These are phyloP conservation scores for Acropora tenuis DNA, from an alignment of 64 coral and sea anemone species.

Conservation along the genomic window DNA sequence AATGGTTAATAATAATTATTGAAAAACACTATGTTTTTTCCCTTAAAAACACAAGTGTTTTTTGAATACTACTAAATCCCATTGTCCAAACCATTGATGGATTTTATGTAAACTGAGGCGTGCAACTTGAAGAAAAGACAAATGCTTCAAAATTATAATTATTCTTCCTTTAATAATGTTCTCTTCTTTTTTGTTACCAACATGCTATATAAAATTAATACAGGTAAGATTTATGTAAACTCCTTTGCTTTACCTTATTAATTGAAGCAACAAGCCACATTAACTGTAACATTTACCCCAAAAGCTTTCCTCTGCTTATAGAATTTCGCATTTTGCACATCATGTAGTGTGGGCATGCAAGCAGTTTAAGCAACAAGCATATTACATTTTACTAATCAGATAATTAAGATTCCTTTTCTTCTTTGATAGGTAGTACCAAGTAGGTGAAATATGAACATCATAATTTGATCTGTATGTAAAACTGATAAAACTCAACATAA, in stretches of 20 bases:
- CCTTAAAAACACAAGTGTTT: conserved; percentile 22
- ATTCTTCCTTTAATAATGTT: conserved; percentile 27
- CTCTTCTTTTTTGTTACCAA: conserved; percentile 28
- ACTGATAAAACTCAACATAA: conserved; percentile 27
- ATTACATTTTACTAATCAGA: conserved; percentile 27
- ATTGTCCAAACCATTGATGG: conserved; percentile 28
- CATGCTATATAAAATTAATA: conserved; percentile 31
- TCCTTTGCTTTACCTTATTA: conserved; percentile 32
- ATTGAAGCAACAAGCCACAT: conserved; percentile 31
- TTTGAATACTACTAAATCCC: conserved; percentile 19
- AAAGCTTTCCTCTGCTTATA: conserved; percentile 29
- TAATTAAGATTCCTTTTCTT: conserved; percentile 9
- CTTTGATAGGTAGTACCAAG: conserved; percentile 16
- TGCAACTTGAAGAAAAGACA: conserved; percentile 25
- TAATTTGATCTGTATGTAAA: conserved; percentile 22
- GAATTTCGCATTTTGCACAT: conserved; percentile 15
- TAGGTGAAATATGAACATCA: conserved; percentile 16
- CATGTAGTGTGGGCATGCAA: conserved; percentile 15
- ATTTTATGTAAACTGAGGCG: conserved; percentile 24
- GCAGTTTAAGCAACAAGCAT: conserved; percentile 18
- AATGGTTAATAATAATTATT: conserved; percentile 4
- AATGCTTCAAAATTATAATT: conserved; percentile 25
- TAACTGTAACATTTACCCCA: conserved; percentile 4
- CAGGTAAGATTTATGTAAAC: conserved; percentile 32
- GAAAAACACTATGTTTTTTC: conserved; percentile 21